Evolutionary conservation across 2,888 invertebrate genomes (phyloP).

Genomic region (Oxycera nigricornis): DNA sequence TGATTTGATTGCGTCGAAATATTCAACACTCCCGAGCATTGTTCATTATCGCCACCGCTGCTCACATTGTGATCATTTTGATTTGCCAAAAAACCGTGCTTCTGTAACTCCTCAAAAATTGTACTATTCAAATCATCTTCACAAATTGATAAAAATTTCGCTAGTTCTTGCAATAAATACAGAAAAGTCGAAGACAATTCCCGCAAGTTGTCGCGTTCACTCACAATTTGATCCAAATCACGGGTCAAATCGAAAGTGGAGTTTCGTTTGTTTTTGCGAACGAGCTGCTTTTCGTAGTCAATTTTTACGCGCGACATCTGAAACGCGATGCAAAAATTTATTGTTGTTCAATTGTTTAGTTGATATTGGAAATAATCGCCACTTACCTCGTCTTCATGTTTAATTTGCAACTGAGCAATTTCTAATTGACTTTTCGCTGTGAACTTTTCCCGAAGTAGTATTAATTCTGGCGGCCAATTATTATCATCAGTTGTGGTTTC

Average conservation of each 20-base stretch:
- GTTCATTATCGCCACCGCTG: constrained; percentile 15
- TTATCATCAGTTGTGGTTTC: constrained; percentile 74
- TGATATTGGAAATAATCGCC: background rate
- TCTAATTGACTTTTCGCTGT: constrained; percentile 71
- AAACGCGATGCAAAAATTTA: no score
- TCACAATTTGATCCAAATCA: constrained; percentile 58
- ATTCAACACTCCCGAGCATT: constrained; percentile 6
- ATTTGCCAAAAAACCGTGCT: constrained; percentile 32
- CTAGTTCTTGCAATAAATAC: constrained; percentile 71
- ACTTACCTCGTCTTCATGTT: constrained; percentile 69
- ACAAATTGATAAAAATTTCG: constrained; percentile 76
- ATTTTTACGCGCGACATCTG: constrained; percentile 61
- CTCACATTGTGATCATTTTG: background rate
- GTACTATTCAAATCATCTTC: constrained; percentile 82
- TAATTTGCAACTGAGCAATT: constrained; percentile 66
- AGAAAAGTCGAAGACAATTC: constrained; percentile 72
- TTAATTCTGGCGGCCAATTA: constrained; percentile 77
- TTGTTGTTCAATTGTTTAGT: constrained; percentile 10
- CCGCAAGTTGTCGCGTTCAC: constrained; percentile 69
- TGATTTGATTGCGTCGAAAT: constrained; percentile 33
- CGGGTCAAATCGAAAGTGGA: constrained; percentile 59
- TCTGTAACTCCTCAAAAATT: constrained; percentile 67
- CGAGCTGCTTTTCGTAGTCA: constrained; percentile 60
- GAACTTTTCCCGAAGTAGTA: constrained; percentile 75
- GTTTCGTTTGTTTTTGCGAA: constrained; percentile 60